These are phyloP conservation scores for Pachydiplax longipennis DNA, from an alignment of 2,888 invertebrate genomes.

Conservation along the genomic window DNA sequence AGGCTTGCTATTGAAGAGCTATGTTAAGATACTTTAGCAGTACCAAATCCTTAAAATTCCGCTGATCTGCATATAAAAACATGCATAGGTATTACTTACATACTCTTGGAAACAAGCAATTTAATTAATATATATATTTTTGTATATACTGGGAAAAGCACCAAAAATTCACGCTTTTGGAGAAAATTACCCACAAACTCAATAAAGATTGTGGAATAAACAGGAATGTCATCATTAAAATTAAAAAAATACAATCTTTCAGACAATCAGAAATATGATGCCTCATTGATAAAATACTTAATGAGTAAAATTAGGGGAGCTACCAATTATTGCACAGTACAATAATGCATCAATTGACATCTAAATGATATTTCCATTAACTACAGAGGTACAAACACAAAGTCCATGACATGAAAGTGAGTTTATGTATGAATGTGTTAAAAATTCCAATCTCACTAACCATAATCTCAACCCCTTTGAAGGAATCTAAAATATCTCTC, in stretches of 20 bases:
- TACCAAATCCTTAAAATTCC: not conserved
- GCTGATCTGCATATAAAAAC: not conserved
- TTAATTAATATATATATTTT: not conserved
- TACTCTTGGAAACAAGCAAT: not conserved
- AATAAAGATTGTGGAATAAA: not conserved
- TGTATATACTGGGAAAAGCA: not conserved
- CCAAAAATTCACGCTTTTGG: not conserved
- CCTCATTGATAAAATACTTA: not conserved
- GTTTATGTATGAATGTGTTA: not conserved
- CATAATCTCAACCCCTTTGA: not conserved
- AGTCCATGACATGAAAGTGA: not conserved
- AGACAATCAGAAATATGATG: too few relatives aligned
- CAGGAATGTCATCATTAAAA: not conserved
- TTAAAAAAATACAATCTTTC: not conserved
- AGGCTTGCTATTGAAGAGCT: constrained; percentile 17
- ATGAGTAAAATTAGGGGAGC: not conserved
- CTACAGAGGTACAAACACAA: too few relatives aligned
- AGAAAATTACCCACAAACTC: not conserved
- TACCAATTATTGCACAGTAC: not conserved
- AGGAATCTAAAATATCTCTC: not conserved
- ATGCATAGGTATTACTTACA: constrained; percentile 6
- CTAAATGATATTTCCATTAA: too few relatives aligned
- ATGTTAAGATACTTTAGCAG: not conserved
- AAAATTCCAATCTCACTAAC: not conserved
- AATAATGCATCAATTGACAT: too few relatives aligned